Conservation (phyloP, 2,797 vertebrate genomes). For the Acrossocheilus fasciatus region DNA sequence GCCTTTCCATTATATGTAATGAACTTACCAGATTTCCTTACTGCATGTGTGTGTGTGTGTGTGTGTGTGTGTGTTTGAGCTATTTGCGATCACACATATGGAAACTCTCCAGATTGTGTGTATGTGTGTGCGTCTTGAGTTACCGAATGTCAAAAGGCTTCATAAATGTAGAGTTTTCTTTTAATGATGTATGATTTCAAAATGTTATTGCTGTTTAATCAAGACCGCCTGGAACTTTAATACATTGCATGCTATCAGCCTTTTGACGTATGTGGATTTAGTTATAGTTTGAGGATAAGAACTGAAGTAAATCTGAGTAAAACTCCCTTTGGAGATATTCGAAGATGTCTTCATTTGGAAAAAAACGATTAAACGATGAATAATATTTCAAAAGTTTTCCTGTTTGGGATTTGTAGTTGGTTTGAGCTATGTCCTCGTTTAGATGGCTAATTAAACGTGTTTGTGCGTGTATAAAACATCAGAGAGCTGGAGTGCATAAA, state of each 20-base stretch:
- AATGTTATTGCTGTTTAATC: constrained; percentile 45
- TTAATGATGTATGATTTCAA: constrained; percentile 48
- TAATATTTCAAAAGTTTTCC: not conserved
- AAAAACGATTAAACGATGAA: not conserved
- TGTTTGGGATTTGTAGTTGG: not conserved
- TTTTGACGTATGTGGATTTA: constrained; percentile 7
- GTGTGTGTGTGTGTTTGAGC: constrained; percentile 14
- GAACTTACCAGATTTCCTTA: constrained; percentile 57
- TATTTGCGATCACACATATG: constrained; percentile 51
- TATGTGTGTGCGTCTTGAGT: constrained; percentile 31
- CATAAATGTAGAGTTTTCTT: constrained; percentile 45
- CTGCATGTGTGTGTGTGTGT: constrained; percentile 13
- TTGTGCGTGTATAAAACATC: not conserved
- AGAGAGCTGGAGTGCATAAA: not conserved
- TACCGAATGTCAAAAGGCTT: constrained; percentile 55
- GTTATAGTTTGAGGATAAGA: not conserved
- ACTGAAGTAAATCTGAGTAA: constrained; percentile 13
- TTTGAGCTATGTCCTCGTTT: not conserved
- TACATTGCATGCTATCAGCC: constrained; percentile 13
- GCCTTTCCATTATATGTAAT: constrained; percentile 58
- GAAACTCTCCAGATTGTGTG: constrained; percentile 43
- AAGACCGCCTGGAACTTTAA: constrained; percentile 35
- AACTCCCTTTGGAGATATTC: constrained; percentile 16
- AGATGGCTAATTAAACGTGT: not conserved
- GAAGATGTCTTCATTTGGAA: not conserved